Evolutionary conservation across 1,140 invertebrate species (phyloP).

Genomic region (Trissolcus basalis): DNA sequence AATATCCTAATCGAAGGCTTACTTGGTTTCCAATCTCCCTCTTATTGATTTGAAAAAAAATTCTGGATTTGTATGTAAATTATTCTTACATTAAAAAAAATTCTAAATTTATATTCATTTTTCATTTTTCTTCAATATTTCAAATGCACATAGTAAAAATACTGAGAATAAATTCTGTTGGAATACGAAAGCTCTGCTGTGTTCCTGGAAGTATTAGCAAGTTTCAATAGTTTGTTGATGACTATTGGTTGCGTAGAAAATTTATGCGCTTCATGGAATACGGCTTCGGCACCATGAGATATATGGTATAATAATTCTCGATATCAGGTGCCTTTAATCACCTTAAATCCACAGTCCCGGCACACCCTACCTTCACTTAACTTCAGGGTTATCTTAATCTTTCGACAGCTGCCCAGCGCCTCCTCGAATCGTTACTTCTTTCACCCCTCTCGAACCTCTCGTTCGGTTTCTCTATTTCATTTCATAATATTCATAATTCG

Average conservation of each 20-base stretch:
- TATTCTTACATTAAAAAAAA: too few relatives aligned
- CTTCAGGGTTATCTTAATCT: slow-evolving; percentile 77
- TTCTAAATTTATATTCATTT: too few relatives aligned
- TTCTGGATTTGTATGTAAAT: too few relatives aligned
- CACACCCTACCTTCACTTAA: slow-evolving; percentile 72
- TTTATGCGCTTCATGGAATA: slow-evolving; percentile 66
- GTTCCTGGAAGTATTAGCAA: slow-evolving; percentile 48
- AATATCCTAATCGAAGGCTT: too few relatives aligned
- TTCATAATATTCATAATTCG: slow-evolving; percentile 20
- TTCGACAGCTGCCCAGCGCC: slow-evolving; percentile 76
- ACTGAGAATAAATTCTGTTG: too few relatives aligned
- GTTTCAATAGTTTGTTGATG: slow-evolving; percentile 43
- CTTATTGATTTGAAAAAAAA: too few relatives aligned
- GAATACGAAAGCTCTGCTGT: too few relatives aligned
- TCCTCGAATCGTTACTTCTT: slow-evolving; percentile 65
- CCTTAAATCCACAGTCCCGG: slow-evolving; percentile 75
- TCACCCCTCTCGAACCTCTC: slow-evolving; percentile 39
- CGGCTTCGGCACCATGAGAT: slow-evolving; percentile 67
- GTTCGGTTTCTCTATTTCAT: slow-evolving; percentile 54
- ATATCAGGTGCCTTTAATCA: slow-evolving; percentile 77
- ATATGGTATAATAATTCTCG: slow-evolving; percentile 75
- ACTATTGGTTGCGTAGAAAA: slow-evolving; percentile 53
- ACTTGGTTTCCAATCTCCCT: too few relatives aligned
- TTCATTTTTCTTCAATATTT: too few relatives aligned
- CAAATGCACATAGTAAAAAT: too few relatives aligned